Evolutionary conservation across 2,797 vertebrate species (phyloP).

Genomic region (Astyanax mexicanus): DNA sequence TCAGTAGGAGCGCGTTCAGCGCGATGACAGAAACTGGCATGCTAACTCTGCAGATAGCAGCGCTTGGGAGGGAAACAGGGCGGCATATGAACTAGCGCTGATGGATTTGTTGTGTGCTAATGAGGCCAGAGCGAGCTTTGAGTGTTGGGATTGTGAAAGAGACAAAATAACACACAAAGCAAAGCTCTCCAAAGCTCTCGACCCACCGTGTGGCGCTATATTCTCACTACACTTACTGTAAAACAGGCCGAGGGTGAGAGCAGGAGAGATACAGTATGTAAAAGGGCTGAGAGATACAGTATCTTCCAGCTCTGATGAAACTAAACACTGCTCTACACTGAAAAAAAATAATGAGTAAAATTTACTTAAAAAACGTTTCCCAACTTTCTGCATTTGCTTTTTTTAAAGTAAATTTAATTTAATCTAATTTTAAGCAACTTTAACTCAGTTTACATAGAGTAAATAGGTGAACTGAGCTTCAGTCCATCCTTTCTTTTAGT

Average conservation of each 20-base stretch:
- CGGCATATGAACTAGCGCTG: neutral
- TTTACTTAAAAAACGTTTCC: too few relatives aligned
- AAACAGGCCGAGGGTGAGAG: too few relatives aligned
- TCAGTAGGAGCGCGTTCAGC: conserved; percentile 1
- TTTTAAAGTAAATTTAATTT: too few relatives aligned
- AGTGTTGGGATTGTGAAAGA: neutral
- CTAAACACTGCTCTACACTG: neutral
- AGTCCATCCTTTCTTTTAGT: too few relatives aligned
- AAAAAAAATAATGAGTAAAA: too few relatives aligned
- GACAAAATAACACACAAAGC: neutral
- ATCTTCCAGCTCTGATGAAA: neutral
- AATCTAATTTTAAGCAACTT: too few relatives aligned
- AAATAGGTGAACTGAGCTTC: too few relatives aligned
- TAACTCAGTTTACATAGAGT: too few relatives aligned
- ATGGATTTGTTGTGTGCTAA: neutral
- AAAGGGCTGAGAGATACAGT: too few relatives aligned
- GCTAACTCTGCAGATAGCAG: neutral
- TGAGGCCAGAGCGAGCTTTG: neutral
- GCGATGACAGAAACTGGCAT: neutral
- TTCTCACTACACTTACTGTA: too few relatives aligned
- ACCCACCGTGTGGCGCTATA: neutral
- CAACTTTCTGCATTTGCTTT: too few relatives aligned
- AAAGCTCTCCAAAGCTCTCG: neutral
- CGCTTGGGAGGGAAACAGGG: neutral
- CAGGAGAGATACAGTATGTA: too few relatives aligned